Evolutionary conservation across 2,797 vertebrate genomes (phyloP), one percentile per base, ranked within the genome.

Genomic region (Catostomus latipinnis): DNA sequence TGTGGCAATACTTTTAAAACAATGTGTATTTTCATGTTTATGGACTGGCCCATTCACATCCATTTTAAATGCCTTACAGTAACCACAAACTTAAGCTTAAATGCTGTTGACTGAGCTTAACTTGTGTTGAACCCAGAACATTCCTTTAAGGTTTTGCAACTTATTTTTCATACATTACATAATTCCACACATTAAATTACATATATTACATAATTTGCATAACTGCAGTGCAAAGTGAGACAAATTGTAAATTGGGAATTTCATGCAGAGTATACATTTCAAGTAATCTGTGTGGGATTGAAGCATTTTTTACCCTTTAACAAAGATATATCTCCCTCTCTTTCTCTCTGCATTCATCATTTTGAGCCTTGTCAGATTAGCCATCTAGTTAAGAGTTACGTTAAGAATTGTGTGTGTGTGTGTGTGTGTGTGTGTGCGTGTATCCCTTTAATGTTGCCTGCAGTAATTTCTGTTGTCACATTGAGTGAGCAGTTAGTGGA

Each of bases 351-450:
- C 58, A 70, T 70, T 52, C 69, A 74, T 76, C 78, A 77, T 58
- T 71, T 73, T 81, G 78, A 81, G 68, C 63, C 66, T 65, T 58
- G 63, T 81, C 80, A 71, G 76, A 82, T 82, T 80, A 80, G 80
- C 74, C 69, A 53, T 80, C 74, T 75, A 77, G 71, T 77, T 82
- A 76, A 70, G 60, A 81, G 48, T 58, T 18, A 8, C 45, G 0
- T 18, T 18, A 18, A 18, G 16, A 18, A 58, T 65, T 75, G 65
- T 71, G 63, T 62, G 76, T 58, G 34, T 34, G 34, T 34, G 34
- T 34, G 34, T 22, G 1, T 22, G 22, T 22, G 22, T 22, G 22
- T 22, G 22, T 22, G 22, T 2, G 1, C 34, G 4, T 34, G 34
- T 34, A 34, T 34, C 34, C 34, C 34, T 60, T 63, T 43, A 16